Evolutionary conservation across 1,140 invertebrate species (phyloP).

Genomic region (Drosophila auraria): DNA sequence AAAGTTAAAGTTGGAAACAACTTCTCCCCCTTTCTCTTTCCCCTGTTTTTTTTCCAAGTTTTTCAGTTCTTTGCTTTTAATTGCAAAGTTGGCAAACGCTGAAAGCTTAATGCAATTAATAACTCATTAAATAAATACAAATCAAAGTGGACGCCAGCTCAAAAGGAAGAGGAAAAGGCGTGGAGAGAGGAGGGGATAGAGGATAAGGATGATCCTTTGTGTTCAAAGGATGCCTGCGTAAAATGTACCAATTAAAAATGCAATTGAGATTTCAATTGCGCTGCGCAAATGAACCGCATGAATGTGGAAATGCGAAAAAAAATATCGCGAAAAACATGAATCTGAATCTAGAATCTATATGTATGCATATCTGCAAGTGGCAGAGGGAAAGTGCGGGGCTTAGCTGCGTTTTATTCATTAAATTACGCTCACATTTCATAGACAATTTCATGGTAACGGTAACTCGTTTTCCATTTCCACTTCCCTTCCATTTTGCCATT

Average conservation of each 20-base stretch:
- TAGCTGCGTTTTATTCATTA: conserved; percentile 73
- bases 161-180: conserved; percentile 19
- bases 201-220: conserved; percentile 37
- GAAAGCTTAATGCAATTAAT: conserved; percentile 77
- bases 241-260: conserved; percentile 83
- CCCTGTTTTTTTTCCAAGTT: conserved; percentile 6
- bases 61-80: conserved; percentile 17
- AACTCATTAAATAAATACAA: conserved; percentile 83
- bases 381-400: not conserved
- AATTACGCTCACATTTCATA: conserved; percentile 83
- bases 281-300: conserved; percentile 77
- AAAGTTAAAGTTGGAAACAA: conserved; percentile 2
- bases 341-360: conserved; percentile 5
- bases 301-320: conserved; percentile 20
- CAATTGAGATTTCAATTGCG: conserved; percentile 76
- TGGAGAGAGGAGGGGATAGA: not conserved
- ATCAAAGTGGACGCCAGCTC: conserved; percentile 70
- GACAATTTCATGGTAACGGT: conserved; percentile 76
- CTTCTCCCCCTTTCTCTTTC: not conserved
- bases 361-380: conserved; percentile 22
- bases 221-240: conserved; percentile 72
- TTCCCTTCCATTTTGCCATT: conserved; percentile 18
- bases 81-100: conserved; percentile 53
- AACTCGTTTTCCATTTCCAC: conserved; percentile 32
- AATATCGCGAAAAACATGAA: conserved; percentile 3